A percentile compares a stretch with the other conserved stretches of the same genome.
Conservation (phyloP, 1,140 invertebrate genomes). For the Metaphire vulgaris region DNA sequence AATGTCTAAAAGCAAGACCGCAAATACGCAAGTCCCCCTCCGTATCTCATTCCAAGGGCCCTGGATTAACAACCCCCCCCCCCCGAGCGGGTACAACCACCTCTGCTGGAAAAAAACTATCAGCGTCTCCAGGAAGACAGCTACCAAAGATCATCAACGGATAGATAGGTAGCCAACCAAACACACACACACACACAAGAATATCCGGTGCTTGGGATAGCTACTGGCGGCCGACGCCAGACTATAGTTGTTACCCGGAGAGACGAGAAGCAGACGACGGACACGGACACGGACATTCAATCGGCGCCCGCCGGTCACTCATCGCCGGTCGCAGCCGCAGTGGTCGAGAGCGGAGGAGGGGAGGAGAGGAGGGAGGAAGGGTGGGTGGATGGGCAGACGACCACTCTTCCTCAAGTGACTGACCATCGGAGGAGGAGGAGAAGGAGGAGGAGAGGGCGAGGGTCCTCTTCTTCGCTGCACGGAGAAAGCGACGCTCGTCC, state of each 20-base stretch:
- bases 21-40: no score
- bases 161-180: neutral
- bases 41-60: no score
- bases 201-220: neutral
- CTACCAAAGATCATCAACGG: neutral
- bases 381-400: neutral
- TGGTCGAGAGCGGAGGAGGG: neutral
- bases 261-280: neutral
- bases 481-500: no score
- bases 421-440: neutral
- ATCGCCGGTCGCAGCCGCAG: neutral
- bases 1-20: no score
- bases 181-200: neutral
- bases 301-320: no score
- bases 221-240: neutral
- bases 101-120: no score
- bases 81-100: no score
- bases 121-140: neutral
- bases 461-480: no score
- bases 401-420: neutral
- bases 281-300: neutral
- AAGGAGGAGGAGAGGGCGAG: neutral
- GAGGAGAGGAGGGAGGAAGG: neutral
- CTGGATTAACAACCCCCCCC: no score
- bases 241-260: neutral